These are phyloP conservation scores for Catharus bicknelli DNA, from an alignment of 2,113 vertebrate species.

Conservation along the genomic window DNA sequence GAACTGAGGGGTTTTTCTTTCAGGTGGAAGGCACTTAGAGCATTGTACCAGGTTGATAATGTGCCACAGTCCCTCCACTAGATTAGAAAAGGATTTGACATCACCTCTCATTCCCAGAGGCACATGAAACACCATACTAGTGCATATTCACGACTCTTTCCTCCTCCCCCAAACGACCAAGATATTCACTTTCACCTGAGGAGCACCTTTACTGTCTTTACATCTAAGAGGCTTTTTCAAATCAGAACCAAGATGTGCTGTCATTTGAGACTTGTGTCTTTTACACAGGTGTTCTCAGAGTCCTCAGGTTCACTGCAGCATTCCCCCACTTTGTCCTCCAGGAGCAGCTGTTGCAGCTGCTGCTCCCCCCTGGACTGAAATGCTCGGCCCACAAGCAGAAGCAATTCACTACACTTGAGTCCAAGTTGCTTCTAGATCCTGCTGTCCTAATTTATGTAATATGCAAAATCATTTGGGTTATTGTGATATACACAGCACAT, in stretches of 20 bases:
- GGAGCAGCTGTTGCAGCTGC: neutral
- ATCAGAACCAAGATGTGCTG: neutral
- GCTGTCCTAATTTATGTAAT: neutral
- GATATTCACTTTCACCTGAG: neutral
- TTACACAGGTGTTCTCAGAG: neutral
- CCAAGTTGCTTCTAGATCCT: neutral
- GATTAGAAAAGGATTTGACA: neutral
- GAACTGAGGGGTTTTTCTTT: neutral
- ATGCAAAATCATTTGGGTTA: neutral
- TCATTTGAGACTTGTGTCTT: neutral
- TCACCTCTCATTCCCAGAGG: neutral
- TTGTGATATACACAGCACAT: neutral
- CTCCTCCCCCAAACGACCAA: neutral
- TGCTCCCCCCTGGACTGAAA: neutral
- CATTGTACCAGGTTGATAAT: neutral
- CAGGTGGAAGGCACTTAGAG: neutral
- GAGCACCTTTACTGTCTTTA: neutral
- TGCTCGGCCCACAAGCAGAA: neutral
- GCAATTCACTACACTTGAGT: too few species aligned
- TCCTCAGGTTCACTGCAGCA: neutral
- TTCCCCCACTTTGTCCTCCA: neutral
- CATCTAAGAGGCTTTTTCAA: neutral
- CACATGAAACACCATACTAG: neutral
- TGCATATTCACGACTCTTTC: neutral
- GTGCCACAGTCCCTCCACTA: neutral